These are phyloP conservation scores for Acanthochromis polyacanthus DNA, from an alignment of 2,113 vertebrate genomes.

Conservation along the genomic window DNA sequence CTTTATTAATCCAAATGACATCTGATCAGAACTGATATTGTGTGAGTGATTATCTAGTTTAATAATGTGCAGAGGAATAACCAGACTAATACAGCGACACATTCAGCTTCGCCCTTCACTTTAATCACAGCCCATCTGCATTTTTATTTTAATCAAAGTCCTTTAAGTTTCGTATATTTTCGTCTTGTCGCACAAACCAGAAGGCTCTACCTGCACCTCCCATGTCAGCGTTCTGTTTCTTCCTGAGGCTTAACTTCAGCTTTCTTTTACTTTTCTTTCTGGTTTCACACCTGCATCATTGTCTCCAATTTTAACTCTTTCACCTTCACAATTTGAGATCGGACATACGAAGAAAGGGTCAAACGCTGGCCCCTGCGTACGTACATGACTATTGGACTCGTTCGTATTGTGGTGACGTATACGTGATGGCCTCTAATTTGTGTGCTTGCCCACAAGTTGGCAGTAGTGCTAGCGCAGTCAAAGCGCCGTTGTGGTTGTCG, in stretches of 20 bases:
- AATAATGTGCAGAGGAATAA: conserved; percentile 35
- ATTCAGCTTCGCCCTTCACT: conserved; percentile 79
- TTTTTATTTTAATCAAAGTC: conserved; percentile 73
- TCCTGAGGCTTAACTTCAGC: conserved; percentile 42
- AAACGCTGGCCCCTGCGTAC: conserved; percentile 50
- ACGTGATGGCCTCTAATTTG: conserved; percentile 34
- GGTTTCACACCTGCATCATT: conserved; percentile 14
- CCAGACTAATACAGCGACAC: conserved; percentile 37
- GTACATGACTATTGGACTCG: conserved; percentile 38
- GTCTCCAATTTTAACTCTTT: conserved; percentile 24
- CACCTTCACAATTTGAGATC: conserved; percentile 39
- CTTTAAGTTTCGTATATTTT: conserved; percentile 77
- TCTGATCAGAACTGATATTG: neutral
- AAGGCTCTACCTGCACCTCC: conserved; percentile 2
- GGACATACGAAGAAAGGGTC: conserved; percentile 33
- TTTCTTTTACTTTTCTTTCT: conserved; percentile 29
- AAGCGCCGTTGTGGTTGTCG: no score
- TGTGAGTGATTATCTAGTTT: conserved; percentile 16
- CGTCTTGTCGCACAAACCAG: conserved; percentile 74
- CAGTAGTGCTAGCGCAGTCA: neutral
- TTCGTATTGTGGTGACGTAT: conserved; percentile 68
- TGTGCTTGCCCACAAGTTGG: neutral
- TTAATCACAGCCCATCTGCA: conserved; percentile 79
- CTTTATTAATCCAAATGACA: conserved; percentile 26
- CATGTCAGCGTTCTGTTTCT: conserved; percentile 42